Percentiles rank a stretch among this genome's conserved stretches.
These are phyloP conservation scores for Platycheirus albimanus DNA, from an alignment of 2,888 invertebrate species.

Conservation along the genomic window DNA sequence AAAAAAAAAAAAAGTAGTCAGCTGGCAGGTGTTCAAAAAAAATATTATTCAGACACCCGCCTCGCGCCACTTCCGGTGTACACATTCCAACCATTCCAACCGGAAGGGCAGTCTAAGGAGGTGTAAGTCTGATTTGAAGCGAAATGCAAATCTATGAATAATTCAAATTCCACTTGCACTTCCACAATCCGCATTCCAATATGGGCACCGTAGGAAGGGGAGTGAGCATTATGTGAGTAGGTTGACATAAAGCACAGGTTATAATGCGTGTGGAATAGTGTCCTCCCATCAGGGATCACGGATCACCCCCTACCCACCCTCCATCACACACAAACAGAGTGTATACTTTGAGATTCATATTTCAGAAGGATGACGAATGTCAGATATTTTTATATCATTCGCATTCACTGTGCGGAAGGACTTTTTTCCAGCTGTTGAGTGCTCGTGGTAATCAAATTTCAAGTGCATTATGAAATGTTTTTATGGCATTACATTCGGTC, in stretches of 20 bases:
- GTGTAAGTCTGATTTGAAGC: constrained; percentile 71
- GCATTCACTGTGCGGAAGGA: neutral
- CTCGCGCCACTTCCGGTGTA: neutral
- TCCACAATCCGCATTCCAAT: constrained; percentile 9
- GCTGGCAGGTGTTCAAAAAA: constrained; percentile 49
- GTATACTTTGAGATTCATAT: constrained; percentile 57
- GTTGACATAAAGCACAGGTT: constrained; percentile 4
- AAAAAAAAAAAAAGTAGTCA: constrained; percentile 30
- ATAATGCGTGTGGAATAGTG: constrained; percentile 18
- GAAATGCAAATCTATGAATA: constrained; percentile 78
- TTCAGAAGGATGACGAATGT: constrained; percentile 48
- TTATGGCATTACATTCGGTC: constrained; percentile 10
- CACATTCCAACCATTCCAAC: constrained; percentile 30
- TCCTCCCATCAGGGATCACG: no score
- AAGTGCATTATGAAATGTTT: constrained; percentile 50
- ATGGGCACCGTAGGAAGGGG: no score
- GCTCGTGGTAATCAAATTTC: constrained; percentile 51
- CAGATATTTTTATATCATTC: constrained; percentile 44
- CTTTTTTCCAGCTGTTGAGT: constrained; percentile 37
- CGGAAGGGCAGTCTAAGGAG: constrained; percentile 63
- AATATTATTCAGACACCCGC: constrained; percentile 2
- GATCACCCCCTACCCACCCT: no score
- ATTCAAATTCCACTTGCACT: constrained; percentile 77
- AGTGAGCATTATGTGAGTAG: neutral
- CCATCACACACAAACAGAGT: constrained; percentile 15